These are phyloP conservation scores for Sminthurides aquaticus DNA, from an alignment of 2,888 invertebrate species.

Conservation along the genomic window DNA sequence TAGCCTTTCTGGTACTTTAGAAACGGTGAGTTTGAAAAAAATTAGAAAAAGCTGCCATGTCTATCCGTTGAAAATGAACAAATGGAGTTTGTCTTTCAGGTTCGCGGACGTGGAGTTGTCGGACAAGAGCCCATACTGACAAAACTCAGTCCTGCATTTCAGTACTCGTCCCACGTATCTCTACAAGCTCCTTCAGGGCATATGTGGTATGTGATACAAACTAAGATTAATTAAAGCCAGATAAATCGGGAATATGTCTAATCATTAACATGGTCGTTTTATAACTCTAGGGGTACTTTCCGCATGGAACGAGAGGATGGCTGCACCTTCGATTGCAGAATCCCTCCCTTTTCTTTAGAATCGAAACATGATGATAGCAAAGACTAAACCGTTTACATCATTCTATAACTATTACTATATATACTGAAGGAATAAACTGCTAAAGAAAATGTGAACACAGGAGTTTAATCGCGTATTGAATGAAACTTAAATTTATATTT, in stretches of 20 bases:
- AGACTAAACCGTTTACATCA: constrained; percentile 21
- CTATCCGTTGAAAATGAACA: too few species aligned
- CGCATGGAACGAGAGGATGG: constrained; percentile 96
- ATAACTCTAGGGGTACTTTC: constrained; percentile 75
- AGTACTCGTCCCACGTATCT: constrained; percentile 95
- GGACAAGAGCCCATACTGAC: constrained; percentile 94
- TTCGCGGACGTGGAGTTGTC: constrained; percentile 88
- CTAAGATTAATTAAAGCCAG: too few species aligned
- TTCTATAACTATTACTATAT: background rate
- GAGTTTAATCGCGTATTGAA: too few species aligned
- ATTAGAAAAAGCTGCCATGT: background rate
- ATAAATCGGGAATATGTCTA: too few species aligned
- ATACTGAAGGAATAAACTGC: background rate
- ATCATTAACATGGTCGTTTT: too few species aligned
- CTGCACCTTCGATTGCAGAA: constrained; percentile 91
- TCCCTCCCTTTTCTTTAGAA: constrained; percentile 94
- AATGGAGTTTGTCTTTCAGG: too few species aligned
- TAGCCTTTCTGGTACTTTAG: constrained; percentile 83
- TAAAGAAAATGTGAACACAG: too few species aligned
- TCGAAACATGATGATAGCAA: constrained; percentile 70
- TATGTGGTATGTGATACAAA: constrained; percentile 75
- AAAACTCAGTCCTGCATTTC: constrained; percentile 82
- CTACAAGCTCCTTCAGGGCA: constrained; percentile 95
- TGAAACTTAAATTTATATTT: too few species aligned
- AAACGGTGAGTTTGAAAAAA: constrained; percentile 63